Base-by-base conservation (phyloP, 2,888 invertebrate species). In the Oligia fasciuncula region DNA sequence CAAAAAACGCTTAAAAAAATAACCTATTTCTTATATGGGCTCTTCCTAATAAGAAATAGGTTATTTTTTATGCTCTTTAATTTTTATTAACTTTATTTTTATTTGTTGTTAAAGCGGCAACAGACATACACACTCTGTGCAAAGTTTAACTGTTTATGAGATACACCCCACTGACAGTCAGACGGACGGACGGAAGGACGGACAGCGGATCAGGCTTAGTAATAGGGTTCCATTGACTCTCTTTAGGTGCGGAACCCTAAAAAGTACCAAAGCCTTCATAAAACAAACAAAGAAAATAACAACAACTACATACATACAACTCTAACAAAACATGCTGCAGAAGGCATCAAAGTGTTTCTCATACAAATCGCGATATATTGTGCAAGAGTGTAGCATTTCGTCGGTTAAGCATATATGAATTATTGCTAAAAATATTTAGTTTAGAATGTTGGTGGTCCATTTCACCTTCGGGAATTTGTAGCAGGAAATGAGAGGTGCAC, bases 341-440 rank as follows among this genome's bases (percentile, higher is more conserved):
- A 72, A 79, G 49, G 62, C 76, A 75, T 63, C 40, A 54, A 79
- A 85, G 29, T 60, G 63, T 80, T 82, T 80, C 78, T 74, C 71
- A 79, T 63, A 79, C 80, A 73, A 85, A 85, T 70, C 74, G 73
- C 71, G 43, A 40, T 57, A 62, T 62, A 78, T 87, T 87, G 77
- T 70, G 75, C 81, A 85, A 88, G 79, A 82, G 87, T 85, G 79
- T 90, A 85, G 43, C 66, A 76, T 90, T 87, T 86, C 88, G 82
- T 80, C 73, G 77, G 83, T 84, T 78, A 82, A 84, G 85, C 89
- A 77, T 69, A 72, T 83, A 71, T 60, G 78, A 88, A 70, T 87
- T 80, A 86, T 75, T 79, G 87, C 79, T 81, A 81, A 88, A 87
- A 87, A 85, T 79, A 81, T 88, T 82, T 78, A 72, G 66, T 80